Base-by-base conservation (phyloP, 2,113 vertebrate genomes). In the Clarias gariepinus region DNA sequence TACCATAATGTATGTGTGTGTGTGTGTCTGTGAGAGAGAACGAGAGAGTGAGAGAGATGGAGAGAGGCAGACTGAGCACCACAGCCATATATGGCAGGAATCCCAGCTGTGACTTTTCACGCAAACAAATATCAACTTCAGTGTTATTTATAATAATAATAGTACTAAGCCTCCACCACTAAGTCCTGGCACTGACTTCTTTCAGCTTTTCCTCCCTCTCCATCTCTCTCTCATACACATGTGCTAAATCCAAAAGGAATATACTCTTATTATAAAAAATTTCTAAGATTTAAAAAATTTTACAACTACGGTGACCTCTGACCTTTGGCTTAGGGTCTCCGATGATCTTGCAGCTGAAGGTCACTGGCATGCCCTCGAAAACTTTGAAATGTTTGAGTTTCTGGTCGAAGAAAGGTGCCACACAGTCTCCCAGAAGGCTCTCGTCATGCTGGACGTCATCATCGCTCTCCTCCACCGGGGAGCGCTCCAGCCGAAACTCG, bases 281-380 rank as follows among this genome's bases (percentile, higher is more conserved):
- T 47, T 0, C 47, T 28, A 7, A 4, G 71, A 10, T 76, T 52
- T 52, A n/a, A 19, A 7, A 13, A 10, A 41, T 41, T 41, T 41
- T 41, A 53, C 60, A 66, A n/a, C 60, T 58, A 30, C 33, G 12
- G 16, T 76, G 71, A 21, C 7, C 80, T 91, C 90, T 93, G 90
- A 99, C 98, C 97, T 99, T 99, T 90, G 98, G 97, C 88, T 96
- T 97, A 87, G 98, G 98, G 87, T 96, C 97, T 88, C 97, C 98
- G 18, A 92, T 91, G 89, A 99, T 96, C 92, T 95, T 98, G 94
- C 98, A 99, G 15, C 93, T 95, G 93, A 99, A 99, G 30, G 97
- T 99, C 76, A 98, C 96, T 0, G 98, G 95, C 97, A 98, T 98
- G 76, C 98, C 98, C 91, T 99, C 98, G 36, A 98, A 99, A 88